Evolutionary conservation across 2,888 invertebrate genomes (phyloP).

Genomic region (Helleia helle): DNA sequence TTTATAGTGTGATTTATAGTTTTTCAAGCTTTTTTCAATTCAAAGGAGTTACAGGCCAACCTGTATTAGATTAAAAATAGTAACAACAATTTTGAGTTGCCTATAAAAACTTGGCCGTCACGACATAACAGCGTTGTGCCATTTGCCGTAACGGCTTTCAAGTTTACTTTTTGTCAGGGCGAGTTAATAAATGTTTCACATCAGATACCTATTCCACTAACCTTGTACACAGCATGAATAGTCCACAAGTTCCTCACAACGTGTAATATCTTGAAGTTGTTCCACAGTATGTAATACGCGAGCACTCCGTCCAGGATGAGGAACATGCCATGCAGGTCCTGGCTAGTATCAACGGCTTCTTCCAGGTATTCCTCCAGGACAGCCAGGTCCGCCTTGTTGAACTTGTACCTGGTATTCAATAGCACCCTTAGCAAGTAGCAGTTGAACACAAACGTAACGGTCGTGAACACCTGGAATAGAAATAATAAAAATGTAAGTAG

Average conservation of each 20-base stretch:
- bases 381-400: conserved; percentile 4
- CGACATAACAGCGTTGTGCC: too few species aligned
- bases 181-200: too few species aligned
- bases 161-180: too few species aligned
- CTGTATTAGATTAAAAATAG: too few species aligned
- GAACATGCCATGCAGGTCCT: neutral
- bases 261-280: conserved; percentile 15
- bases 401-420: neutral
- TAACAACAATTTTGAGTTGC: too few species aligned
- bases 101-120: too few species aligned
- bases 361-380: conserved; percentile 8
- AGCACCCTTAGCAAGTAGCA: conserved; percentile 10
- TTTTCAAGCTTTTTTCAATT: too few species aligned
- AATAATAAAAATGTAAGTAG: too few species aligned
- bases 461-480: conserved; percentile 10
- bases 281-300: conserved; percentile 14
- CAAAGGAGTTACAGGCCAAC: too few species aligned
- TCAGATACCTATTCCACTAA: too few species aligned
- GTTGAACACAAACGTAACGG: conserved; percentile 3
- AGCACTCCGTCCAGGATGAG: conserved; percentile 9
- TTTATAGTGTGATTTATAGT: too few species aligned
- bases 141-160: too few species aligned
- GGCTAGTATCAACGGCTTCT: neutral
- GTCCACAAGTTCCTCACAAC: conserved; percentile 11
- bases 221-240: conserved; percentile 17